Percentiles rank a stretch among this genome's conserved stretches.
These are phyloP conservation scores for Reticulitermes speratus DNA, from an alignment of 1,140 invertebrate species.

Conservation along the genomic window DNA sequence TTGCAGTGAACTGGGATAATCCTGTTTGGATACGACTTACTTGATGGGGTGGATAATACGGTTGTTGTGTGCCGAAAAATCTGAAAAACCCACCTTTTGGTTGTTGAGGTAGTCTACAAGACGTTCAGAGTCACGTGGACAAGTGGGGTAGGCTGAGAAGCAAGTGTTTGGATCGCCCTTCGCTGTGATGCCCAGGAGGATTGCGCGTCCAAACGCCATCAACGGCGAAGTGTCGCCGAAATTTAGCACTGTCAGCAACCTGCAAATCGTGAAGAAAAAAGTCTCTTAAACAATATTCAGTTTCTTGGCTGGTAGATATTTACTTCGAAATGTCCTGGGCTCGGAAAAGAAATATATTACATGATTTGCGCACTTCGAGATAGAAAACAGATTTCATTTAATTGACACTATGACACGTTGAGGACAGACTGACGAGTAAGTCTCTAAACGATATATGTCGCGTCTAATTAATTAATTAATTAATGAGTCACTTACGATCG, in stretches of 20 bases:
- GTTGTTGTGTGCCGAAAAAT: slow-evolving; percentile 58
- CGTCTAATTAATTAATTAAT: too few relatives aligned
- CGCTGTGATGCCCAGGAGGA: slow-evolving; percentile 65
- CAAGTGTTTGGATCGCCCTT: slow-evolving; percentile 60
- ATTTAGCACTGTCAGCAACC: slow-evolving; percentile 51
- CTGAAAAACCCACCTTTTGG: slow-evolving; percentile 83
- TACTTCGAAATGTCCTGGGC: too few relatives aligned
- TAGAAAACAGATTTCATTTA: too few relatives aligned
- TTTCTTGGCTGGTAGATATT: too few relatives aligned
- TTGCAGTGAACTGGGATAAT: neutral
- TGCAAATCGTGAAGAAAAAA: slow-evolving; percentile 41
- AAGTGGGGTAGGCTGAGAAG: slow-evolving; percentile 64
- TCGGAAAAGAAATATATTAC: too few relatives aligned
- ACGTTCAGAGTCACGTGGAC: slow-evolving; percentile 68
- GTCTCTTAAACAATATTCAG: too few relatives aligned
- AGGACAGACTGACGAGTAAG: too few relatives aligned
- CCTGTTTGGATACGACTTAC: slow-evolving; percentile 13
- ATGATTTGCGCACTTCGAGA: too few relatives aligned
- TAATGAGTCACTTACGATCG: slow-evolving; percentile 57
- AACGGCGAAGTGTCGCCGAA: slow-evolving; percentile 58
- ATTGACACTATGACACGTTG: too few relatives aligned
- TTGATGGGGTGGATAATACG: neutral
- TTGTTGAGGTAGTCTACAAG: slow-evolving; percentile 79
- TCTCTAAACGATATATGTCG: too few relatives aligned
- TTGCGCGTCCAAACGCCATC: slow-evolving; percentile 68